Evolutionary conservation across 1,140 invertebrate species (phyloP).

Genomic region (Penaeus chinensis): DNA sequence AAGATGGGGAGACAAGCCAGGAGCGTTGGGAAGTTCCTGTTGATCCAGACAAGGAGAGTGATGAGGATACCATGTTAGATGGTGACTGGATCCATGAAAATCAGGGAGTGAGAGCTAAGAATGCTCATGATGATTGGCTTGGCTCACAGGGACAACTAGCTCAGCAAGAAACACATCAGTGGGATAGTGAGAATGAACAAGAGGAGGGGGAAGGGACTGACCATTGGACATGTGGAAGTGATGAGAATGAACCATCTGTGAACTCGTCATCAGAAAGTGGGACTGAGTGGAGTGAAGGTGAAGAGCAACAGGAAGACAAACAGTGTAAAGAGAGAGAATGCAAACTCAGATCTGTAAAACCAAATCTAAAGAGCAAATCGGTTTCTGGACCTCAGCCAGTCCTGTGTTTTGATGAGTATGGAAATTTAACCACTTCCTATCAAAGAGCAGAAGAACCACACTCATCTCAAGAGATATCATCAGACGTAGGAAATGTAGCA

Average conservation of each 20-base stretch:
- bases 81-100: no score
- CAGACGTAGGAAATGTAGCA: not conserved
- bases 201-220: not conserved
- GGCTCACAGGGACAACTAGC: no score
- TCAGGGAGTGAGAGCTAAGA: no score
- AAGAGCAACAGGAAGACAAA: slow-evolving; percentile 11
- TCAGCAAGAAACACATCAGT: no score
- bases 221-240: not conserved
- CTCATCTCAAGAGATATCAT: not conserved
- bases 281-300: not conserved
- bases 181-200: not conserved
- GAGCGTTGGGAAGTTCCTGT: no score
- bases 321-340: not conserved
- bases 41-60: no score
- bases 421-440: slow-evolving; percentile 46
- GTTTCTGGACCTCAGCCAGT: slow-evolving; percentile 24
- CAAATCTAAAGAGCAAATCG: not conserved
- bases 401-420: slow-evolving; percentile 57
- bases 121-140: no score
- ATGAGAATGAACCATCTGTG: not conserved
- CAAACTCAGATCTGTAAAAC: not conserved
- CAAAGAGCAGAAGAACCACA: slow-evolving; percentile 29
- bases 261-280: not conserved
- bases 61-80: no score
- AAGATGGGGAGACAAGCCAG: no score